These are phyloP conservation scores for Caligus rogercresseyi DNA, from an alignment of 1,140 invertebrate genomes.

Conservation along the genomic window DNA sequence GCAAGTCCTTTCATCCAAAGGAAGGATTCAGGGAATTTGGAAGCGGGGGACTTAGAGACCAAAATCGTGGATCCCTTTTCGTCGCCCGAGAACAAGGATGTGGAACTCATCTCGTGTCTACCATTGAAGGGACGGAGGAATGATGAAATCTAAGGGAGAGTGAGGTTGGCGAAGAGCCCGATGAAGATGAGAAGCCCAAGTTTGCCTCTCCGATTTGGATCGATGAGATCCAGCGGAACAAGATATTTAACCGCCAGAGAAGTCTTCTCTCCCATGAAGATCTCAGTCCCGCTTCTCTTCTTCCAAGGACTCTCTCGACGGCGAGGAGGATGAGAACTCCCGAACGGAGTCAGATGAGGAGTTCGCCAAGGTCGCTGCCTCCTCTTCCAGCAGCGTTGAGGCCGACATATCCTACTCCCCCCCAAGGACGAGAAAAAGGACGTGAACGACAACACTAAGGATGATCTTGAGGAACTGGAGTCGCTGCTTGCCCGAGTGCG, in stretches of 20 bases:
- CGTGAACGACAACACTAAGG: not conserved
- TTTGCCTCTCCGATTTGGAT: constrained; percentile 12
- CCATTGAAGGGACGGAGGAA: not conserved
- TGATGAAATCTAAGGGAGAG: not conserved
- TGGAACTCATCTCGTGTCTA: too few relatives aligned
- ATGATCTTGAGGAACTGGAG: not conserved
- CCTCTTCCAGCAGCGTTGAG: too few relatives aligned
- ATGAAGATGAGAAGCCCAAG: constrained; percentile 3
- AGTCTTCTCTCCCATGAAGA: constrained; percentile 8
- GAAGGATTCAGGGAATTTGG: too few relatives aligned
- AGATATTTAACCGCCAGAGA: constrained; percentile 15
- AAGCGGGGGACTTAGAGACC: too few relatives aligned
- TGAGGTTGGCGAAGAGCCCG: not conserved
- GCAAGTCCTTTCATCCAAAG: too few relatives aligned
- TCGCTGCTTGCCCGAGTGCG: not conserved
- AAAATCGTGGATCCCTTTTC: too few relatives aligned
- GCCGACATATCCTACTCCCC: not conserved
- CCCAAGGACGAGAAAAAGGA: not conserved
- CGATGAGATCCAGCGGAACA: constrained; percentile 13
- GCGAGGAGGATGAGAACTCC: not conserved
- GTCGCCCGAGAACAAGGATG: too few relatives aligned
- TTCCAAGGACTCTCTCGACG: not conserved
- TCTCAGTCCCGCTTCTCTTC: not conserved
- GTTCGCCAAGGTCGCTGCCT: not conserved
- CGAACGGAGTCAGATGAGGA: constrained; percentile 5